Evolutionary conservation across 2,113 vertebrate species (phyloP).

Genomic region (Petroica traversi): DNA sequence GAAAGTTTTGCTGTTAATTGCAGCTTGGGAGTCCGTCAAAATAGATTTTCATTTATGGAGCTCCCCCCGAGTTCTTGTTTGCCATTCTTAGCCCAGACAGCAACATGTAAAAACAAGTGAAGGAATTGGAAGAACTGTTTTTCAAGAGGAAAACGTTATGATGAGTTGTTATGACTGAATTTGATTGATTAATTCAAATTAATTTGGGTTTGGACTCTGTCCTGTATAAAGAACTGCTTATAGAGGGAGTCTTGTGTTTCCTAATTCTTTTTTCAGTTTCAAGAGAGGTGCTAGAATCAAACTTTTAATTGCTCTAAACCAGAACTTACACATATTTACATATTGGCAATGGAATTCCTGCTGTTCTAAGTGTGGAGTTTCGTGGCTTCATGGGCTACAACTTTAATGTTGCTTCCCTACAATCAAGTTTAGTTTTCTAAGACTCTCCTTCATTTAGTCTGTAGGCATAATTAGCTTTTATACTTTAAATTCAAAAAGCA

Average conservation of each 20-base stretch:
- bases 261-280: not conserved
- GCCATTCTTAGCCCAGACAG: not conserved
- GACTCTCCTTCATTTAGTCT: not conserved
- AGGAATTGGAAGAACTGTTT: not conserved
- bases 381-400: fast-evolving
- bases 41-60: not conserved
- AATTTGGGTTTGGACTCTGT: not conserved
- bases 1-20: fast-evolving
- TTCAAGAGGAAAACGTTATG: not conserved
- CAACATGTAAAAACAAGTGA: not conserved
- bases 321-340: not conserved
- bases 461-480: not conserved
- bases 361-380: not conserved
- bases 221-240: not conserved
- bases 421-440: not conserved
- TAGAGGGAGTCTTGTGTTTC: not conserved
- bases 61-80: not conserved
- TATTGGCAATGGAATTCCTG: not conserved
- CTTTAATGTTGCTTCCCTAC: not conserved
- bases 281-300: not conserved
- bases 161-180: not conserved
- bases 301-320: not conserved
- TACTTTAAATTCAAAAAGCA: not conserved
- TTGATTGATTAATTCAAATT: not conserved
- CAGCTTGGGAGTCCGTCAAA: not conserved